These are phyloP conservation scores for Charina bottae DNA, from an alignment of 2,113 vertebrate species.

Conservation along the genomic window DNA sequence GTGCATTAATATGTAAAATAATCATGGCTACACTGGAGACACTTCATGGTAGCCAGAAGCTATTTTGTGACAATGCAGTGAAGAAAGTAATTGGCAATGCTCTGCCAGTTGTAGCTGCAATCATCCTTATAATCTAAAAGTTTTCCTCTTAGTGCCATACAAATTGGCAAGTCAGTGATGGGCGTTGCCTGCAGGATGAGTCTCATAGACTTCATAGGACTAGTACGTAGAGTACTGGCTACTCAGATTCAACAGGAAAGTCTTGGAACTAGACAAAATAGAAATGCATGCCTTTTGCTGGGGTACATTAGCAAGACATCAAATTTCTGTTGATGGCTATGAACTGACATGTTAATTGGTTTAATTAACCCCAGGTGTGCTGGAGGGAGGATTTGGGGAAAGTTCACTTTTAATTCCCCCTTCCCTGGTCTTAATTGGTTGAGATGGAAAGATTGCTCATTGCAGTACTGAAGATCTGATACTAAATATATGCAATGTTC, in stretches of 20 bases:
- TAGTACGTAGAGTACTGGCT: neutral
- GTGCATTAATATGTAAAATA: neutral
- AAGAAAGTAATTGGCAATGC: neutral
- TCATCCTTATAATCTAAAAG: neutral
- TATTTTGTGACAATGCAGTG: neutral
- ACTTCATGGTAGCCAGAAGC: neutral
- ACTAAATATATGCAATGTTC: neutral
- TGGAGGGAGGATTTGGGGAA: neutral
- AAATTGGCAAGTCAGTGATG: neutral
- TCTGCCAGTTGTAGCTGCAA: neutral
- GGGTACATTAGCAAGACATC: neutral
- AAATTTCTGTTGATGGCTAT: neutral
- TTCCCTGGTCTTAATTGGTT: neutral
- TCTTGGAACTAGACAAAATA: neutral
- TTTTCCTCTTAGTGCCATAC: neutral
- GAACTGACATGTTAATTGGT: neutral
- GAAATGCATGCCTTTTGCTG: neutral
- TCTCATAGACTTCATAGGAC: neutral
- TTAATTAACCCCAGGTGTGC: neutral
- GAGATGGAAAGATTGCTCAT: slow-evolving; percentile 10
- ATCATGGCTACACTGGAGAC: neutral
- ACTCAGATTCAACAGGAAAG: neutral
- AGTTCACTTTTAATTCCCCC: neutral
- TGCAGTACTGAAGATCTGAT: neutral
- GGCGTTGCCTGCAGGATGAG: neutral